A percentile compares a stretch with the other conserved stretches of the same genome.
These are phyloP conservation scores for Mechanitis mazaeus DNA, from an alignment of 2,888 invertebrate genomes.

Conservation along the genomic window DNA sequence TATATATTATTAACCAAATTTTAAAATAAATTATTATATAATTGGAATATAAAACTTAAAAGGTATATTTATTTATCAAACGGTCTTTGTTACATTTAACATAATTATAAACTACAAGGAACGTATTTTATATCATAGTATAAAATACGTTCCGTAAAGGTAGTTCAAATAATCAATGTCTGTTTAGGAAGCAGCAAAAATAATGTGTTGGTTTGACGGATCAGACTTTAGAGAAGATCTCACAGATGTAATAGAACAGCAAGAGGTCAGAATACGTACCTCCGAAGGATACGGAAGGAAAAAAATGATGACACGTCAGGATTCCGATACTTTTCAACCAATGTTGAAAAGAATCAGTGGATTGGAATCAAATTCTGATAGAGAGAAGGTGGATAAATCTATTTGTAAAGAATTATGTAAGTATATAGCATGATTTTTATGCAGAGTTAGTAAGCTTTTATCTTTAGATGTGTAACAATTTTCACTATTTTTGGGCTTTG, in stretches of 20 bases:
- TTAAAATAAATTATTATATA: neutral
- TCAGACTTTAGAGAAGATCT: slow-evolving; percentile 68
- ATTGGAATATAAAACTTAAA: too few relatives aligned
- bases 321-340: slow-evolving; percentile 65
- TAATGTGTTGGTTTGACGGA: slow-evolving; percentile 72
- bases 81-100: too few relatives aligned
- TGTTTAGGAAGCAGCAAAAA: slow-evolving; percentile 64
- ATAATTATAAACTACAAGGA: too few relatives aligned
- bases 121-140: too few relatives aligned
- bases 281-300: slow-evolving; percentile 54
- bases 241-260: slow-evolving; percentile 69
- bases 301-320: slow-evolving; percentile 49
- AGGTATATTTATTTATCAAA: too few relatives aligned
- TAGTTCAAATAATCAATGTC: too few relatives aligned
- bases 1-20: slow-evolving; percentile 24
- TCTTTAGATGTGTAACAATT: too few relatives aligned
- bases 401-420: slow-evolving; percentile 59
- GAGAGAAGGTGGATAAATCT: slow-evolving; percentile 42
- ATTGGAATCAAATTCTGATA: slow-evolving; percentile 55
- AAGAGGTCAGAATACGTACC: slow-evolving; percentile 65
- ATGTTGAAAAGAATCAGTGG: slow-evolving; percentile 64
- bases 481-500: too few relatives aligned
- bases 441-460: too few relatives aligned
- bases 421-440: slow-evolving; percentile 28
- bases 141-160: too few relatives aligned